phyloP scores from a whole-genome alignment of 2,113 vertebrate genomes.

The Brachyhypopomus occidentalis region DNA sequence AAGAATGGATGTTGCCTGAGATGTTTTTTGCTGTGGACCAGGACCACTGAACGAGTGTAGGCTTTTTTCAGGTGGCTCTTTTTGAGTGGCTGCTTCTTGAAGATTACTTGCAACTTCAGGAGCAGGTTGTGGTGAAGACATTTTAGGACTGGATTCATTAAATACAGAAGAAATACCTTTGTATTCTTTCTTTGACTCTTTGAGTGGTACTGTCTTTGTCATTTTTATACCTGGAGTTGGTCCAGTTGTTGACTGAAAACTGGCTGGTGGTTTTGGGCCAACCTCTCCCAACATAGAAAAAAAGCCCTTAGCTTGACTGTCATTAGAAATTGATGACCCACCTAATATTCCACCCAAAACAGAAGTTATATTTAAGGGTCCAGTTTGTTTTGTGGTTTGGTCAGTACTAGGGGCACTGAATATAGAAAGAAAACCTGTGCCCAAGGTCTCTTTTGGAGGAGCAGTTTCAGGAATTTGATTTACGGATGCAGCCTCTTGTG shows the following conservation, averaged over 20 bases:
- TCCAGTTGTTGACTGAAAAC: background rate
- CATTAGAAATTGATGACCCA: slow-evolving; percentile 55
- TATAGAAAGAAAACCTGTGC: slow-evolving; percentile 53
- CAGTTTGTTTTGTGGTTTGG: slow-evolving; percentile 60
- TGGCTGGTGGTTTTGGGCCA: slow-evolving; percentile 50
- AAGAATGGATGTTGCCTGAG: slow-evolving; percentile 62
- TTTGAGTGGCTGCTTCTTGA: slow-evolving; percentile 57
- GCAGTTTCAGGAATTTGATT: slow-evolving; percentile 38
- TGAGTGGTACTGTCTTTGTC: background rate
- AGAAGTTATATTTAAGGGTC: slow-evolving; percentile 36
- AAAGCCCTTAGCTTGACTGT: slow-evolving; percentile 47
- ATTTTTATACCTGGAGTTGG: background rate
- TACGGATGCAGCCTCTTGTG: slow-evolving; percentile 46
- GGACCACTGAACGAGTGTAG: slow-evolving; percentile 66
- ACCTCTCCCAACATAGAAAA: slow-evolving; percentile 61
- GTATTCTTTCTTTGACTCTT: slow-evolving; percentile 9
- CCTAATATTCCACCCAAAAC: slow-evolving; percentile 68
- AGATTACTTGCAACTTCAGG: background rate
- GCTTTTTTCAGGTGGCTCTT: slow-evolving; percentile 59
- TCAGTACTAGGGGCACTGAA: slow-evolving; percentile 55
- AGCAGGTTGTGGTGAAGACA: background rate
- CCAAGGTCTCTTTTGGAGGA: slow-evolving; percentile 60
- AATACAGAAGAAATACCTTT: background rate
- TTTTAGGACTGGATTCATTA: background rate
- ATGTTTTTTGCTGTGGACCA: slow-evolving; percentile 60